Evolutionary conservation across 2,888 invertebrate genomes (phyloP).

Genomic region (Byasa hedistus): DNA sequence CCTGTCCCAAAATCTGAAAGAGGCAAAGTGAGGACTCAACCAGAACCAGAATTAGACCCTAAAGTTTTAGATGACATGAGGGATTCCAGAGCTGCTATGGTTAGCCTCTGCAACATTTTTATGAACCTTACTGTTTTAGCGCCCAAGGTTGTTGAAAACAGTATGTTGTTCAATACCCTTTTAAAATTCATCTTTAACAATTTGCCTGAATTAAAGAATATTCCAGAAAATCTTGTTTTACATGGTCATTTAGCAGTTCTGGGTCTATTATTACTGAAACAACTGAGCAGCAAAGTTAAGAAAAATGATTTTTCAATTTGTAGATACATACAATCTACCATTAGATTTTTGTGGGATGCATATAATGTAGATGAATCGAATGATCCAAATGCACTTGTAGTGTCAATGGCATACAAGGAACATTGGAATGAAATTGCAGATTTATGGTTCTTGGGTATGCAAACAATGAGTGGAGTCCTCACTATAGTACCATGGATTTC

Average conservation of each 20-base stretch:
- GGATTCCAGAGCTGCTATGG: slow-evolving; percentile 90
- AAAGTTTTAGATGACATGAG: slow-evolving; percentile 89
- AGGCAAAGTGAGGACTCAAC: slow-evolving; percentile 85
- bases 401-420: slow-evolving; percentile 91
- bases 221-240: slow-evolving; percentile 90
- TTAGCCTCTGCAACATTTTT: slow-evolving; percentile 93
- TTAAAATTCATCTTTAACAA: slow-evolving; percentile 92
- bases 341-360: slow-evolving; percentile 95
- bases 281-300: slow-evolving; percentile 89
- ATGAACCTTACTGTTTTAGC: slow-evolving; percentile 96
- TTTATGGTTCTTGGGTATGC: slow-evolving; percentile 96
- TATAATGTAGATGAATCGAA: slow-evolving; percentile 93
- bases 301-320: slow-evolving; percentile 94
- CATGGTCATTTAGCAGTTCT: slow-evolving; percentile 92
- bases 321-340: slow-evolving; percentile 92
- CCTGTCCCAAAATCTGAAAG: slow-evolving; percentile 90
- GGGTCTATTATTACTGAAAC: slow-evolving; percentile 90
- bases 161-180: slow-evolving; percentile 87
- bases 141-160: slow-evolving; percentile 89
- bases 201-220: slow-evolving; percentile 90
- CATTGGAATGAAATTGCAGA: slow-evolving; percentile 94
- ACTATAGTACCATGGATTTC: slow-evolving; percentile 93
- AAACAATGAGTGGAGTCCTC: slow-evolving; percentile 91
- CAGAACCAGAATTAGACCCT: slow-evolving; percentile 86
- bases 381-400: slow-evolving; percentile 89